Conservation (phyloP, 2,113 vertebrate species). For the Tetrax tetrax region DNA sequence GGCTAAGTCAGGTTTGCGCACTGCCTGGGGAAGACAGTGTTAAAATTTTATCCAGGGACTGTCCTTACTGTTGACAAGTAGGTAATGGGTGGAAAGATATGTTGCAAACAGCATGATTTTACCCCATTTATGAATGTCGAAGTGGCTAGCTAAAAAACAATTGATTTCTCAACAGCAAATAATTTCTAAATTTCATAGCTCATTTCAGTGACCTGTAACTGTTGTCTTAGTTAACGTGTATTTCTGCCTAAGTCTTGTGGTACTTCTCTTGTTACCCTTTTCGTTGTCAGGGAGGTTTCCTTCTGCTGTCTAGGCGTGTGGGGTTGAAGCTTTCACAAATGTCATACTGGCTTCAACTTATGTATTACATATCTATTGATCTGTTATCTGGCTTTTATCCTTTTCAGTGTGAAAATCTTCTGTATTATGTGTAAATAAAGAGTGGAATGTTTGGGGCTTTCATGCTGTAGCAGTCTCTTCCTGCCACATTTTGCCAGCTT, state of each 20-base stretch:
- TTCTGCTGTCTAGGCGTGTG: background rate
- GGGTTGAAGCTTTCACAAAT: background rate
- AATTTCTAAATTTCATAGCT: background rate
- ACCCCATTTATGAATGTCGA: background rate
- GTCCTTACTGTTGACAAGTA: background rate
- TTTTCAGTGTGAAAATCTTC: background rate
- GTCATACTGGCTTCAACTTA: background rate
- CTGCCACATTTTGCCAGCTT: background rate
- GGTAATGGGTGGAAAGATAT: background rate
- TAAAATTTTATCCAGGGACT: background rate
- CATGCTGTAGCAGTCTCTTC: background rate
- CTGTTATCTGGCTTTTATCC: background rate
- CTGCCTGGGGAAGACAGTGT: background rate
- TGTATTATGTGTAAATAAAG: background rate
- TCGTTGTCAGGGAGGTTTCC: background rate
- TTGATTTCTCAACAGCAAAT: background rate
- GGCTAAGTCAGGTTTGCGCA: background rate
- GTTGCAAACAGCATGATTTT: background rate
- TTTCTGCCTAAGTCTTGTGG: background rate
- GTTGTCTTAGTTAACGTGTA: background rate
- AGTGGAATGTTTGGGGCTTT: background rate
- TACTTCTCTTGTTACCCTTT: background rate
- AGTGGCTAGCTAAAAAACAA: background rate
- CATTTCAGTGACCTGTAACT: background rate
- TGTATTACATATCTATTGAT: background rate